Base-by-base conservation (phyloP, 2,797 vertebrate species). In the Lemur catta region DNA sequence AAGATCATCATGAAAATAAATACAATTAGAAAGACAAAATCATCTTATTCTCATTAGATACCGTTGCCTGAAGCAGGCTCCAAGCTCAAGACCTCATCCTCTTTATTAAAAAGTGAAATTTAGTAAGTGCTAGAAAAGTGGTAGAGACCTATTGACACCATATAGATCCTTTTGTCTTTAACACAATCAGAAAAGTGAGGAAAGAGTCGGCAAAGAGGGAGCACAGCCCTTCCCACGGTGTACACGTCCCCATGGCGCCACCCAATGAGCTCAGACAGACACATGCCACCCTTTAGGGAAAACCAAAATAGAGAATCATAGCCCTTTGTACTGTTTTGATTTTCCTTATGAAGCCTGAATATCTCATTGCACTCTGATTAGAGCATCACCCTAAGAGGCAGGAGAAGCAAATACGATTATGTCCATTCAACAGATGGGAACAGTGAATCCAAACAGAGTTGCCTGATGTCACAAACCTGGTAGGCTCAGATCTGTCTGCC, bases 141-240 rank as follows among this genome's bases (percentile, higher is more conserved):
- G 1, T 1, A 3, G 46, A 6, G 13, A 41, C 24, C 13, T 4
- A 4, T 2, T 3, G 13, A 57, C 24, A 55, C 65, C 35, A 2
- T 4, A 13, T 6, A 13, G 26, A 63, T 1, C 38, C 38, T 82
- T n/a, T 7, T 59, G 50, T 84, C 46, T 41, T 30, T 33, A 30
- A 26, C 48, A 15, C 57, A 50, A 63, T 33, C 10, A 35, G 46
- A 55, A 67, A 35, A 24, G 1, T 7, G 13, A 76, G 63, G 55
- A 11, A 41, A 74, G 38, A n/a, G 17, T 5, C 22, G 38, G 12
- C 9, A 26, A n/a, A 35, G 41, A 89, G 59, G 13, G 0, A 41
- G n/a, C 10, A 41, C 0, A 0, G 8, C 4, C 13, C 18, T 12
- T 33, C 15, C 24, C 13, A 35, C 0, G 2, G 41, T 7, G 20